A percentile compares a stretch with the other conserved stretches of the same genome.
Conservation (phyloP, 2,888 invertebrate genomes). For the Loripinus fragilis region DNA sequence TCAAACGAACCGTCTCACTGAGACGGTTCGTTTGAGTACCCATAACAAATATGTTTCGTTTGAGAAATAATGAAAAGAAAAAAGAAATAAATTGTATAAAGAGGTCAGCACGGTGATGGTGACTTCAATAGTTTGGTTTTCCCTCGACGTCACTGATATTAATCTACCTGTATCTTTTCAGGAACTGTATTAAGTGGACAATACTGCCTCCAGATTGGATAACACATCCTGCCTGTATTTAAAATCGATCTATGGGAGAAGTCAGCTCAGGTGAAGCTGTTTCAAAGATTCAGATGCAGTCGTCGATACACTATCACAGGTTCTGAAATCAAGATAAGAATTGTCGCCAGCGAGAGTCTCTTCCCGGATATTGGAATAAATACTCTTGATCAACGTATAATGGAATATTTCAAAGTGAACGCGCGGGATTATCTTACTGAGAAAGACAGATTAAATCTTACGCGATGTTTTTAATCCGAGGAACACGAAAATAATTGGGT, state of each 20-base stretch:
- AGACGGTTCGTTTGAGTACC: no score
- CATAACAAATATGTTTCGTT: no score
- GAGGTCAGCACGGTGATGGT: no score
- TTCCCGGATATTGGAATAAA: slow-evolving; percentile 52
- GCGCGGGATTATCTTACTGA: slow-evolving; percentile 45
- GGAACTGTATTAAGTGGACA: neutral
- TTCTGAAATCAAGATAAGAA: slow-evolving; percentile 21
- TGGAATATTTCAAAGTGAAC: slow-evolving; percentile 49
- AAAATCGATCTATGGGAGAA: neutral
- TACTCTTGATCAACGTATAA: slow-evolving; percentile 45
- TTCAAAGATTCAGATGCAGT: neutral
- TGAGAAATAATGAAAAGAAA: no score
- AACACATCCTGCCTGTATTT: neutral
- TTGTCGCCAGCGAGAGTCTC: slow-evolving; percentile 32
- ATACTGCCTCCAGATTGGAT: slow-evolving; percentile 14
- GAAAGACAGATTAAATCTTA: slow-evolving; percentile 40
- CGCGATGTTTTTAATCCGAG: slow-evolving; percentile 39
- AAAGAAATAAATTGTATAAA: no score
- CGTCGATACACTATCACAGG: neutral
- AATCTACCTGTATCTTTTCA: slow-evolving; percentile 11
- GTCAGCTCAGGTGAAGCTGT: neutral
- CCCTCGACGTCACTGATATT: neutral
- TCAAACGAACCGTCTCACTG: no score
- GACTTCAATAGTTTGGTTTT: no score
- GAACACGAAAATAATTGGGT: slow-evolving; percentile 48